These are phyloP conservation scores for Drosophila koepferae DNA, from an alignment of 2,888 invertebrate species.

Conservation along the genomic window DNA sequence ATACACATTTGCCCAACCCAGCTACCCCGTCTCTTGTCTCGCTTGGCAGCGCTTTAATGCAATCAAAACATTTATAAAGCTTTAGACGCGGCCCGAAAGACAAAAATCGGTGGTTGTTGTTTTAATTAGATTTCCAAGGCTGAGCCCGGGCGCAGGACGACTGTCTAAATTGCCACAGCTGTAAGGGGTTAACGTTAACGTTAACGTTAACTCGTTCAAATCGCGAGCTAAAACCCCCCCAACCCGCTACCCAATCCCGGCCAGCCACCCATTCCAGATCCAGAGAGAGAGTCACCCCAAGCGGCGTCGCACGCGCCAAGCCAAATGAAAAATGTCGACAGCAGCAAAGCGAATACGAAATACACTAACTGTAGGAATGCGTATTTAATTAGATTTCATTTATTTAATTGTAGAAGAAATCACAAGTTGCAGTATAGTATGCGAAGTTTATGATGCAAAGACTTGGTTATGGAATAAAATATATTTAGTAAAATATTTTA, in stretches of 20 bases:
- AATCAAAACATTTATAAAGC: slow-evolving; percentile 79
- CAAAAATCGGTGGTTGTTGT: slow-evolving; percentile 80
- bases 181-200: slow-evolving; percentile 72
- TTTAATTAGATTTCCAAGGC: slow-evolving; percentile 80
- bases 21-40: slow-evolving; percentile 41
- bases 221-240: slow-evolving; percentile 47
- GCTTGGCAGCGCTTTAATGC: slow-evolving; percentile 78
- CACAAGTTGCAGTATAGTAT: no score
- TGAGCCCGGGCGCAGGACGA: slow-evolving; percentile 55
- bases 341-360: slow-evolving; percentile 2
- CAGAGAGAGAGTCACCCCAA: slow-evolving; percentile 38
- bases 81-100: slow-evolving; percentile 62
- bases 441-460: not conserved
- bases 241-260: not conserved
- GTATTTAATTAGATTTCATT: not conserved
- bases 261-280: slow-evolving; percentile 13
- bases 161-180: slow-evolving; percentile 76
- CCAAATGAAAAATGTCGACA: not conserved
- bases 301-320: slow-evolving; percentile 55
- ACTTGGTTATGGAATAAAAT: not conserved
- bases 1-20: not conserved
- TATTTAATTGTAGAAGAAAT: no score
- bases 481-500: not conserved
- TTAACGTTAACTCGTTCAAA: slow-evolving; percentile 66
- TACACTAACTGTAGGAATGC: slow-evolving; percentile 8